Conservation (phyloP, 1,140 invertebrate species). For the Charaxes varanes region DNA sequence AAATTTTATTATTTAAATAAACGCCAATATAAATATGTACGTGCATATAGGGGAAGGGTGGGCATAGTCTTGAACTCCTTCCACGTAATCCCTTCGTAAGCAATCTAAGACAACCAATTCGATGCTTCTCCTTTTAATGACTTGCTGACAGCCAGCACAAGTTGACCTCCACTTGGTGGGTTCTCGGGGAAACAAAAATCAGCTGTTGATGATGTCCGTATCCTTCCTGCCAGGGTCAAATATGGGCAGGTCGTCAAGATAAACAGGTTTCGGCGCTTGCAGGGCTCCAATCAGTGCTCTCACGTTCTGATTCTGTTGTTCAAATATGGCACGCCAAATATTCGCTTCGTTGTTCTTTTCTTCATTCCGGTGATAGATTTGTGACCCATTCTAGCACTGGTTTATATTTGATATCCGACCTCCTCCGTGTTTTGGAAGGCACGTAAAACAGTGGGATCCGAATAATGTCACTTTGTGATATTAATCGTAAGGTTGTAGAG, state of each 20-base stretch:
- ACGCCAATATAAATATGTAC: too few relatives aligned
- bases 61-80: constrained; percentile 26
- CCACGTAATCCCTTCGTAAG: constrained; percentile 36
- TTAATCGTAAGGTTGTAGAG: too few relatives aligned
- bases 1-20: too few relatives aligned
- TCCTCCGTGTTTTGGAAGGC: too few relatives aligned
- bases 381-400: too few relatives aligned
- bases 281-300: constrained; percentile 14
- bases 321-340: constrained; percentile 20
- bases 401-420: too few relatives aligned
- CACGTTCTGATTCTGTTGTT: constrained; percentile 21
- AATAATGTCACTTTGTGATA: too few relatives aligned
- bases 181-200: constrained; percentile 20
- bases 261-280: constrained; percentile 6
- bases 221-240: constrained; percentile 17
- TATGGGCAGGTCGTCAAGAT: constrained; percentile 7
- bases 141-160: constrained; percentile 18
- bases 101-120: constrained; percentile 37
- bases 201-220: constrained; percentile 20
- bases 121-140: constrained; percentile 30
- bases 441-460: too few relatives aligned
- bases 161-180: constrained; percentile 14
- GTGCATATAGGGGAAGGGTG: too few relatives aligned
- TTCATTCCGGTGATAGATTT: too few relatives aligned
- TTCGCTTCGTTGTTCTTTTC: too few relatives aligned